Base-by-base conservation (phyloP, 2,888 invertebrate genomes). In the Deilephila elpenor region DNA sequence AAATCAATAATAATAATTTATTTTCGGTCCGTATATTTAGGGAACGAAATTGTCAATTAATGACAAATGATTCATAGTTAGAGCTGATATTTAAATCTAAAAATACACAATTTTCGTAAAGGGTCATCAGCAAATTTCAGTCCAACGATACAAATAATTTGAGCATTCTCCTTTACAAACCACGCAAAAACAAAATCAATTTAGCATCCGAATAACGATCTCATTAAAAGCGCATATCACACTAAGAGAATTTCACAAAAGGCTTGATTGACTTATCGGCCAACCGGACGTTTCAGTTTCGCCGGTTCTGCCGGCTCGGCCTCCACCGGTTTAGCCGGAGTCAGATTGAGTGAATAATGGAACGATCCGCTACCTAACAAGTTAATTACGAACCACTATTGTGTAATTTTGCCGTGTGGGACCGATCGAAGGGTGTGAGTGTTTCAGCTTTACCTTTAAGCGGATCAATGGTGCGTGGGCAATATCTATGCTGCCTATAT, bases 191-290 rank as follows among this genome's bases (percentile, higher is more conserved):
- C 34, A 29, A 67, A 51, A 17, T 25, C 25, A 67, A 51, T 29
- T 51, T 67, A 25, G 67, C 51, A 67, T 67, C 25, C 51, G 14
- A 20, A 14, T 67, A 44, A 25, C 44, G 14, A 67, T 51, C 51
- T 51, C 51, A 67, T 44, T 67, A 67, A 44, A 19, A 17, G 29
- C 25, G 25, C 25, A 51, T 67, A 20, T 51, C 2, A 14, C 67
- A 17, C 25, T 17, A 20, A 44, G 51, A 44, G 11, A 29, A 29
- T 60, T 44, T 25, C 8, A 51, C 67, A 67, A 51, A 67, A n/a
- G 51, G 14, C 51, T 37, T 51, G 51, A 67, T 51, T 67, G 51
- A 44, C 44, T 64, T 25, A 67, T 17, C 67, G 44, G 67, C 67
- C 11, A 44, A 67, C 14, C 51, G 51, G 51, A 17, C 67, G 25